A percentile compares a stretch with the other conserved stretches of the same genome.
phyloP scores from a whole-genome alignment of 2,113 vertebrate species.

The Thamnaconus septentrionalis region DNA sequence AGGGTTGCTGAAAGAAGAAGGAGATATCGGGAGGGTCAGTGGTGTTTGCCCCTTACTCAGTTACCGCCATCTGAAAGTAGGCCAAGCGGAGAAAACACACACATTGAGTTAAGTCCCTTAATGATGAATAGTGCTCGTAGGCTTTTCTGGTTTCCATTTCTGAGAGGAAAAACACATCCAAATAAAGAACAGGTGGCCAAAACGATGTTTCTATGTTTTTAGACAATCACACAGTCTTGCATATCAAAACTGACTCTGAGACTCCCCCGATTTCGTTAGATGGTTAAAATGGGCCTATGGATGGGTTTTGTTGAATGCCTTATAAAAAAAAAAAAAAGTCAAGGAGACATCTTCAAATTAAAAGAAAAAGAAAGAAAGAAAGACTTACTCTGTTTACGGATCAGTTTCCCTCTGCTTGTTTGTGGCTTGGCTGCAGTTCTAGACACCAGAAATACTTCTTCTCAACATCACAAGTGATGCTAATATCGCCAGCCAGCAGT shows the following conservation, averaged over 20 bases:
- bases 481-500: too few species aligned
- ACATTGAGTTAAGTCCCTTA: slow-evolving; percentile 45
- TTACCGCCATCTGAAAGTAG: slow-evolving; percentile 36
- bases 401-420: too few species aligned
- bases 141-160: slow-evolving; percentile 49
- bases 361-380: too few species aligned
- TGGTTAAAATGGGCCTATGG: background rate
- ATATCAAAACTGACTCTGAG: background rate
- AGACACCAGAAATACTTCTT: too few species aligned
- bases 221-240: slow-evolving; percentile 4
- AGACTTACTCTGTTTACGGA: too few species aligned
- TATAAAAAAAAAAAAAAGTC: too few species aligned
- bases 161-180: slow-evolving; percentile 47
- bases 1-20: slow-evolving; percentile 9
- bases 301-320: background rate
- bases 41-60: slow-evolving; percentile 40
- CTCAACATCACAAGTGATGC: too few species aligned
- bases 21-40: slow-evolving; percentile 17
- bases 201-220: slow-evolving; percentile 21
- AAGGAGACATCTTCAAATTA: too few species aligned
- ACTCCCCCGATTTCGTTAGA: background rate
- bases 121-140: slow-evolving; percentile 40
- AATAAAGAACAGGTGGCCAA: slow-evolving; percentile 20
- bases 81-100: slow-evolving; percentile 31
- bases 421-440: too few species aligned